Conservation (phyloP, 2,113 vertebrate species). For the Triplophysa siluroides region DNA sequence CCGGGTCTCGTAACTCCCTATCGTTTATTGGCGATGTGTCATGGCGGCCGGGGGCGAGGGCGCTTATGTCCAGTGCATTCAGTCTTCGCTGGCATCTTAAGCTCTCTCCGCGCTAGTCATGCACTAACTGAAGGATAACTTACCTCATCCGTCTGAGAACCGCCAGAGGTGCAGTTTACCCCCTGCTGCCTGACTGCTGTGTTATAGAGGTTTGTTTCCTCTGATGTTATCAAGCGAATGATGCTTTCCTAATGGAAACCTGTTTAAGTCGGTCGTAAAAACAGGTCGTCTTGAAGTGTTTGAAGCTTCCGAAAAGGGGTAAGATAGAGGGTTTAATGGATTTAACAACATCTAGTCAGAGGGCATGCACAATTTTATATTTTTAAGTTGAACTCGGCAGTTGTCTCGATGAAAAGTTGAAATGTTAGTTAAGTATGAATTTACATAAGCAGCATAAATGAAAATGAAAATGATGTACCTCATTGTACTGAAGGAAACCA, state of each 20-base stretch:
- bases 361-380: too few species aligned
- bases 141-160: conserved; percentile 1
- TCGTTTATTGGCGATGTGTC: conserved; percentile 51
- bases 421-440: conserved; percentile 1
- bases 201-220: conserved; percentile 18
- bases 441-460: conserved; percentile 4
- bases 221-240: conserved; percentile 3
- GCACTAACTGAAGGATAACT: conserved; percentile 34
- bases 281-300: conserved; percentile 2
- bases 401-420: neutral
- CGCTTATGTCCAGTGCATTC: conserved; percentile 45
- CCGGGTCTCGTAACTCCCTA: conserved; percentile 39
- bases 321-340: too few species aligned
- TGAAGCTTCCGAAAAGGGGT: too few species aligned
- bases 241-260: conserved; percentile 2
- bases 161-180: conserved; percentile 13
- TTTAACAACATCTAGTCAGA: too few species aligned
- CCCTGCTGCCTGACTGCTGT: conserved; percentile 13
- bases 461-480: neutral
- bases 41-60: conserved; percentile 7
- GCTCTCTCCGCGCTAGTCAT: conserved; percentile 41
- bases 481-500: neutral
- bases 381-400: too few species aligned
- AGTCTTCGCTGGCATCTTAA: conserved; percentile 41
- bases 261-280: conserved; percentile 13